Evolutionary conservation across 2,888 invertebrate species (phyloP).

Genomic region (Nomada lathburiana): DNA sequence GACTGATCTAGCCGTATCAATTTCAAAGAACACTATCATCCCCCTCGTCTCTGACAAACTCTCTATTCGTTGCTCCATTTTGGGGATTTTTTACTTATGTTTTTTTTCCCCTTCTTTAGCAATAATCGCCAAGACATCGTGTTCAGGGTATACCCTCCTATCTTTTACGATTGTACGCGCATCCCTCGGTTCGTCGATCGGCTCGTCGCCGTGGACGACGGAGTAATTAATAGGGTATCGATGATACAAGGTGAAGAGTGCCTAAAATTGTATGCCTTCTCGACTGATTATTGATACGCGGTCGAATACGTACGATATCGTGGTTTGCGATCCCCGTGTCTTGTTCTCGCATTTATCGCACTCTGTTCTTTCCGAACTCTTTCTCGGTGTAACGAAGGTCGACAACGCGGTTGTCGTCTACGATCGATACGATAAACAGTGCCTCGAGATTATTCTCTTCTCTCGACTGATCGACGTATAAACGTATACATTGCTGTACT

Average conservation of each 20-base stretch:
- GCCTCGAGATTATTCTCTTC: conserved; percentile 50
- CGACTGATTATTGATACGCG: conserved; percentile 48
- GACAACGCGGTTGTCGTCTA: conserved; percentile 4
- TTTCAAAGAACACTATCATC: conserved; percentile 1
- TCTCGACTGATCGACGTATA: conserved; percentile 53
- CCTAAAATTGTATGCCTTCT: conserved; percentile 58
- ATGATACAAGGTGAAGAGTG: conserved; percentile 50
- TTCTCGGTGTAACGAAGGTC: conserved; percentile 7
- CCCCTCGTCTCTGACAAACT: too few relatives aligned
- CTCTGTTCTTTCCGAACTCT: not conserved
- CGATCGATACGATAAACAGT: conserved; percentile 57
- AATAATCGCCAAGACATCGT: not conserved
- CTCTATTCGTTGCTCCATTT: not conserved
- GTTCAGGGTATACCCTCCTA: conserved; percentile 29
- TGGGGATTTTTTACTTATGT: conserved; percentile 22
- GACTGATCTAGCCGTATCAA: conserved; percentile 29
- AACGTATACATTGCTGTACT: conserved; percentile 38
- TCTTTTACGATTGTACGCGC: not conserved
- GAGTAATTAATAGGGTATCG: conserved; percentile 21
- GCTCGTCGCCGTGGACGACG: not conserved
- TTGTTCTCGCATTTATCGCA: conserved; percentile 15
- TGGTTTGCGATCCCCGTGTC: conserved; percentile 4
- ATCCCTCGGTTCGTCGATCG: not conserved
- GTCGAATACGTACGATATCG: not conserved
- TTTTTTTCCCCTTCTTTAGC: not conserved